A percentile compares a stretch with the other conserved stretches of the same genome.
phyloP scores from a whole-genome alignment of 1,140 invertebrate species.

The Megalonaias nervosa region DNA sequence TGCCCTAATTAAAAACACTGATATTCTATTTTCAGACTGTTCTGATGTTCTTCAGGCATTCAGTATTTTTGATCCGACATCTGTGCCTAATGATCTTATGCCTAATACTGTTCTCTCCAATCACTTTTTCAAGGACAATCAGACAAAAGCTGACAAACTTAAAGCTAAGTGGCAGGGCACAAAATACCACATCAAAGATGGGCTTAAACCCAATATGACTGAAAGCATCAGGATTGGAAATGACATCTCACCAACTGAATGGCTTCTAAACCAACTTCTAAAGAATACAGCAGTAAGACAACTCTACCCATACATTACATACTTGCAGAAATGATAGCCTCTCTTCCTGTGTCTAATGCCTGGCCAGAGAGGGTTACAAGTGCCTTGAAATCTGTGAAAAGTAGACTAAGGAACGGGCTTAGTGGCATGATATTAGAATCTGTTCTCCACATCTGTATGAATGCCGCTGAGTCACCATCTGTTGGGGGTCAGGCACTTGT shows the following conservation, averaged over 20 bases:
- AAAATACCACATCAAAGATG: slow-evolving; percentile 21
- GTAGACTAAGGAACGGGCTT: not conserved
- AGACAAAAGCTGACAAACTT: slow-evolving; percentile 16
- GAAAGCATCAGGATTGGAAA: not conserved
- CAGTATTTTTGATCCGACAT: slow-evolving; percentile 18
- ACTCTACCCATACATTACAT: not conserved
- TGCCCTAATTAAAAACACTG: slow-evolving; percentile 23
- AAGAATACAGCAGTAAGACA: slow-evolving; percentile 1
- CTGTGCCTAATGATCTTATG: not conserved
- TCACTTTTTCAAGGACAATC: not conserved
- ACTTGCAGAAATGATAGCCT: slow-evolving; percentile 5
- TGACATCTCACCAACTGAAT: not conserved
- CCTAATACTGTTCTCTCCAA: not conserved
- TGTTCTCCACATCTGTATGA: slow-evolving; percentile 3
- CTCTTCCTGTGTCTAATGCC: slow-evolving; percentile 10
- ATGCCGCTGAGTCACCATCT: not conserved
- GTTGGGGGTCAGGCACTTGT: not conserved
- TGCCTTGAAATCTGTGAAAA: slow-evolving; percentile 9
- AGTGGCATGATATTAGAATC: slow-evolving; percentile 4
- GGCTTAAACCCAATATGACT: slow-evolving; percentile 6
- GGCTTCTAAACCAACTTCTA: not conserved
- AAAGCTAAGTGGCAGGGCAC: slow-evolving; percentile 7
- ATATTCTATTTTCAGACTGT: slow-evolving; percentile 20
- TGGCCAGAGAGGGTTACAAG: slow-evolving; percentile 18
- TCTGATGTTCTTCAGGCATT: slow-evolving; percentile 12